Conservation (phyloP, 2,113 vertebrate species). For the Theropithecus gelada region DNA sequence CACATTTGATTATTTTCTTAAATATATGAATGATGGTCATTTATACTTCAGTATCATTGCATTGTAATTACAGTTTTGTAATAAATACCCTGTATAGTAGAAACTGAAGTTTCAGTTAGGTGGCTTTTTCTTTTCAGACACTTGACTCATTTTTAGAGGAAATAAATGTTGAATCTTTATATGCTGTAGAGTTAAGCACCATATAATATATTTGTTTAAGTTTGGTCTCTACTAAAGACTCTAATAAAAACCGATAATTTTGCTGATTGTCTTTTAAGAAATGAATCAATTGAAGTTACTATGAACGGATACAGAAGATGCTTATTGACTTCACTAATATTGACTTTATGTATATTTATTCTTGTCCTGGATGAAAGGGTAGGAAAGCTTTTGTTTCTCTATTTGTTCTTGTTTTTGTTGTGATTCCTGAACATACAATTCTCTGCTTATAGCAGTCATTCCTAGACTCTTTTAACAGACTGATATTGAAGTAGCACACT, state of each 20-base stretch:
- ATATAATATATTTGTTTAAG: background rate
- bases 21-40: background rate
- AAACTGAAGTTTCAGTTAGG: background rate
- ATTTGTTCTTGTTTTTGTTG: background rate
- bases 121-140: background rate
- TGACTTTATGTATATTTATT: background rate
- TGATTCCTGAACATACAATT: background rate
- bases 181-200: rapidly evolving
- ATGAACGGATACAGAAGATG: no score
- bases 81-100: background rate
- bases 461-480: background rate
- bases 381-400: background rate
- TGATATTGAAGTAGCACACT: background rate
- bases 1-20: background rate
- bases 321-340: background rate
- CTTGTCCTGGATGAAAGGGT: background rate
- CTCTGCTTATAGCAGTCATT: background rate
- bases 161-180: background rate
- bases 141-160: background rate
- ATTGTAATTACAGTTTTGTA: background rate
- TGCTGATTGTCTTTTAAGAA: background rate
- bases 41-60: background rate
- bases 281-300: rapidly evolving
- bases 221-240: background rate
- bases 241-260: background rate